phyloP scores from a whole-genome alignment of 1,140 invertebrate genomes.

The Drosophila busckii region DNA sequence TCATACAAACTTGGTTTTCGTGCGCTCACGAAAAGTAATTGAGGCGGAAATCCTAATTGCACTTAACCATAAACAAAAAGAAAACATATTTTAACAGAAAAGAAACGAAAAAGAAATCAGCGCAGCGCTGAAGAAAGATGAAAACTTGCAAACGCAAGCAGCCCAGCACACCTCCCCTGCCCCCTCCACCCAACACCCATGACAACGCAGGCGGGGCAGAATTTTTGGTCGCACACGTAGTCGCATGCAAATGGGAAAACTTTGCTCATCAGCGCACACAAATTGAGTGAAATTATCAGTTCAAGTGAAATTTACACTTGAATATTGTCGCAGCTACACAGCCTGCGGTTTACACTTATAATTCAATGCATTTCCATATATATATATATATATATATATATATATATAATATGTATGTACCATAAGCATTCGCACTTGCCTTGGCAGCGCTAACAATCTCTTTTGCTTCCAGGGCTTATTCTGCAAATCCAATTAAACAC shows the following conservation, averaged over 20 bases:
- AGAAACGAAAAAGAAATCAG: constrained; percentile 18
- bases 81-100: no score
- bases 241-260: constrained; percentile 73
- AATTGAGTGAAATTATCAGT: constrained; percentile 77
- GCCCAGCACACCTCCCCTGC: no score
- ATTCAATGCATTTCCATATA: background rate
- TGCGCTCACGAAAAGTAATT: constrained; percentile 72
- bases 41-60: constrained; percentile 76
- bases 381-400: background rate
- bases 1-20: constrained; percentile 75
- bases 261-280: constrained; percentile 76
- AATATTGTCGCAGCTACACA: constrained; percentile 40
- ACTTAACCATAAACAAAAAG: constrained; percentile 35
- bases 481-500: constrained; percentile 63
- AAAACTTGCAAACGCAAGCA: constrained; percentile 47
- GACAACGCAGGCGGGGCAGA: no score
- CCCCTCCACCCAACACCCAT: no score
- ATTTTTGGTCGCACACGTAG: constrained; percentile 51
- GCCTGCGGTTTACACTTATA: constrained; percentile 22
- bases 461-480: background rate
- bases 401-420: background rate
- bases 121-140: constrained; percentile 16
- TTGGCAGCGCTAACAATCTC: background rate
- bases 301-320: constrained; percentile 77
- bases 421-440: background rate